Evolutionary conservation across 1,140 invertebrate genomes (phyloP).

Genomic region (Plodia interpunctella): DNA sequence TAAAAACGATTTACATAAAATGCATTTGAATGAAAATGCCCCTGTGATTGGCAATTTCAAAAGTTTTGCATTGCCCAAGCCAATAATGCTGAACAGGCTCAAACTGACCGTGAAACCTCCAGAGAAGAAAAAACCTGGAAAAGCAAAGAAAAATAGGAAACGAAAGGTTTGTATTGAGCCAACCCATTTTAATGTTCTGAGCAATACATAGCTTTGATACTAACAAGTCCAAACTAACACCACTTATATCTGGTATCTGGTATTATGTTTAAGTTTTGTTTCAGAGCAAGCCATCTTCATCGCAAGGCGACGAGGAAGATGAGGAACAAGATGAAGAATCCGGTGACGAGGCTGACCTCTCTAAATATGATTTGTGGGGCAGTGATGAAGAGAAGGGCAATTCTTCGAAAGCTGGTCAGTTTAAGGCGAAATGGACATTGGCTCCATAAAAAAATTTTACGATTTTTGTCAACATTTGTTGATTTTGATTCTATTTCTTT

Average conservation of each 20-base stretch:
- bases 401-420: slow-evolving; percentile 52
- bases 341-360: slow-evolving; percentile 70
- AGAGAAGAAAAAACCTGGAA: slow-evolving; percentile 45
- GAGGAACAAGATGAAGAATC: slow-evolving; percentile 68
- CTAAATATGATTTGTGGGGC: slow-evolving; percentile 75
- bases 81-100: slow-evolving; percentile 68
- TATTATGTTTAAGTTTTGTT: slow-evolving; percentile 27
- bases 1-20: slow-evolving; percentile 27
- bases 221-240: neutral
- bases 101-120: slow-evolving; percentile 62
- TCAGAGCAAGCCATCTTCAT: slow-evolving; percentile 42
- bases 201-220: neutral
- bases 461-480: too few species aligned
- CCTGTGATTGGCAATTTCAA: slow-evolving; percentile 72
- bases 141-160: slow-evolving; percentile 44
- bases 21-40: slow-evolving; percentile 48
- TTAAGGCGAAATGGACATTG: neutral
- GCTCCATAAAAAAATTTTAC: neutral
- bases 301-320: slow-evolving; percentile 32
- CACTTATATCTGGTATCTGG: neutral
- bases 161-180: slow-evolving; percentile 64
- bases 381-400: slow-evolving; percentile 65
- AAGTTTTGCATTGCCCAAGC: slow-evolving; percentile 75
- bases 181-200: neutral
- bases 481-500: neutral